Evolutionary conservation across 2,797 vertebrate genomes (phyloP).

Genomic region (Tenualosa ilisha): DNA sequence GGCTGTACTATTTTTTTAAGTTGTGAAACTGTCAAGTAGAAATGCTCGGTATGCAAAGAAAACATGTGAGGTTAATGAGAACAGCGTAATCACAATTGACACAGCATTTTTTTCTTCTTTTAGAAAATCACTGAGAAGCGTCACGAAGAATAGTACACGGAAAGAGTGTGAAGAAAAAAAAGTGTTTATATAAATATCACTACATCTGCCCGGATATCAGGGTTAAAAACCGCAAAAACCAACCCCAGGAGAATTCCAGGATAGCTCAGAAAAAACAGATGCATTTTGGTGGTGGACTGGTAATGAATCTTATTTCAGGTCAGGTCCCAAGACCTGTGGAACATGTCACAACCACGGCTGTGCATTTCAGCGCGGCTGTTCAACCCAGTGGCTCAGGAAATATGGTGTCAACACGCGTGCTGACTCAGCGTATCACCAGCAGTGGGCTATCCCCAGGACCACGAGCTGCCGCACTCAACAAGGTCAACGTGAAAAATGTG

Average conservation of each 20-base stretch:
- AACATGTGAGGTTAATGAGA: not conserved
- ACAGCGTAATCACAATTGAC: not conserved
- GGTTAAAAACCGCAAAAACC: not conserved
- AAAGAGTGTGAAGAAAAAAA: too few species aligned
- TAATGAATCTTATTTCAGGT: constrained; percentile 7
- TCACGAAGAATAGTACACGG: not conserved
- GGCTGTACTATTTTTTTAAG: not conserved
- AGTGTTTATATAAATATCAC: not conserved
- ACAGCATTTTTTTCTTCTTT: not conserved
- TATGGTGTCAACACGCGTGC: not conserved
- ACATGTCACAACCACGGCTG: not conserved
- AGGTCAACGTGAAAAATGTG: not conserved
- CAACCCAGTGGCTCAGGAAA: not conserved
- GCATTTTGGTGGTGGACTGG: not conserved
- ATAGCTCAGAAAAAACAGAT: not conserved
- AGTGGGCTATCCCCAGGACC: not conserved
- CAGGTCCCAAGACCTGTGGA: not conserved
- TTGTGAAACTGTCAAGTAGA: not conserved
- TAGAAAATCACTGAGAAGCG: not conserved
- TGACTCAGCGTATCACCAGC: not conserved
- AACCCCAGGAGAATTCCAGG: not conserved
- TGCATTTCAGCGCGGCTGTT: not conserved
- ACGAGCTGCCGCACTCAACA: not conserved
- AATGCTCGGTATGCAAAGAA: not conserved
- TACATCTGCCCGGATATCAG: not conserved